Base-by-base conservation (phyloP, 2,888 invertebrate species). In the Chironomus riparius region DNA sequence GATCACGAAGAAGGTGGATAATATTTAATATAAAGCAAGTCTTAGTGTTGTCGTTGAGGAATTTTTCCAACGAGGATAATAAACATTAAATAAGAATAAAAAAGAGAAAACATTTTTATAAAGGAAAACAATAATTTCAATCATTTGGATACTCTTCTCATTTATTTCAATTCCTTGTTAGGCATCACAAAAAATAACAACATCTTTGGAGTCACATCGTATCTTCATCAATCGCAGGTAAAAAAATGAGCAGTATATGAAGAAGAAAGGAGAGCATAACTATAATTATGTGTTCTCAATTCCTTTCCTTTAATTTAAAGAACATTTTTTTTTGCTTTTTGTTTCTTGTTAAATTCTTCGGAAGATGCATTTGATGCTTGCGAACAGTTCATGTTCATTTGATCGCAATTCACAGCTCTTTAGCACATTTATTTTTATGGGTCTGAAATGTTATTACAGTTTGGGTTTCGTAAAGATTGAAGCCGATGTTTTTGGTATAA, bases 141-240 rank as follows among this genome's bases (percentile, higher is more conserved):
- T 65, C 24, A 65, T 65, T 56, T 56, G 56, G 56, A 65, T 65
- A 21, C 65, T 65, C 24, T 65, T 65, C 12, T 22, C 13, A 24
- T 65, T 18, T 62, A 22, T 24, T 65, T 24, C 13, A 65, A 65
- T 21, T 65, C 24, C 56, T 56, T 56, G 4, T 56, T 56, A 15
- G 18, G 18, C 56, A 15, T 56, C 15, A 56, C n/a, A 18, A 56
- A 56, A 56, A 56, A 12, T n/a, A 18, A 22, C 13, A 65, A 65
- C 13, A 65, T 56, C 56, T 56, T 56, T 18, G 18, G 21, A 65
- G 65, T 65, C 65, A 65, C 65, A 65, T 65, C 65, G 65, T 65
- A 65, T 65, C 21, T 65, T 24, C 65, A 65, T 65, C 65, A 65
- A 65, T 65, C 65, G 65, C 65, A 65, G 65, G 65, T 65, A 65